These are phyloP conservation scores for Hirundichthys speculiger DNA, from an alignment of 2,113 vertebrate genomes.

Conservation along the genomic window DNA sequence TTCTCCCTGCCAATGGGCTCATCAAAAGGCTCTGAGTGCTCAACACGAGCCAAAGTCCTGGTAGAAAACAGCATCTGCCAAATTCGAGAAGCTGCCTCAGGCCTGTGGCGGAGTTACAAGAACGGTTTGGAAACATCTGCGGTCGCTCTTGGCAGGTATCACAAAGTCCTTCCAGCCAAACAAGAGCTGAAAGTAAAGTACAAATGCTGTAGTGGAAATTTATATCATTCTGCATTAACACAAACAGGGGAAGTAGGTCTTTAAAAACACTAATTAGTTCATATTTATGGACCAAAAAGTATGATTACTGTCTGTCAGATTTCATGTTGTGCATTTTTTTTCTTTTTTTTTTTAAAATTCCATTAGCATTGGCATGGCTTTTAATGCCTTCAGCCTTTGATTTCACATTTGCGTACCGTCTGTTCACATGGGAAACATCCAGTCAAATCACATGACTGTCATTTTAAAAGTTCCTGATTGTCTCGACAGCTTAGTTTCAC, in stretches of 20 bases:
- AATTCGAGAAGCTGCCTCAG: conserved; percentile 68
- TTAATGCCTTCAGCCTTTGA: no score
- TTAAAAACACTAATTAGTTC: no score
- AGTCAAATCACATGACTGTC: no score
- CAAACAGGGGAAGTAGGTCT: conserved; percentile 6
- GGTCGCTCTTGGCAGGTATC: conserved; percentile 43
- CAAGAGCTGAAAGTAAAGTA: conserved; percentile 50
- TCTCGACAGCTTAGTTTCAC: no score
- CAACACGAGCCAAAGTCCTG: conserved; percentile 13
- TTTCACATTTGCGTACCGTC: no score
- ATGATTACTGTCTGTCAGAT: no score
- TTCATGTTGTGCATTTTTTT: no score
- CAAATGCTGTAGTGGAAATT: conserved; percentile 43
- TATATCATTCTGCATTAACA: conserved; percentile 53
- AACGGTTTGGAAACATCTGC: conserved; percentile 43
- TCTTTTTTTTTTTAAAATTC: no score
- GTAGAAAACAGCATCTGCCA: conserved; percentile 37
- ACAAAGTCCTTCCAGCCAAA: conserved; percentile 42
- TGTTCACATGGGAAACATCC: no score
- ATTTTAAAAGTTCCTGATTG: no score
- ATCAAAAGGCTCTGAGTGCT: conserved; percentile 27
- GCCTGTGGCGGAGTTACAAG: conserved; percentile 48
- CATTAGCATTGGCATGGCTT: no score
- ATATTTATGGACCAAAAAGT: no score
- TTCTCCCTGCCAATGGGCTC: conserved; percentile 34